Evolutionary conservation across 2,113 vertebrate species (phyloP).

Genomic region (Motacilla alba): DNA sequence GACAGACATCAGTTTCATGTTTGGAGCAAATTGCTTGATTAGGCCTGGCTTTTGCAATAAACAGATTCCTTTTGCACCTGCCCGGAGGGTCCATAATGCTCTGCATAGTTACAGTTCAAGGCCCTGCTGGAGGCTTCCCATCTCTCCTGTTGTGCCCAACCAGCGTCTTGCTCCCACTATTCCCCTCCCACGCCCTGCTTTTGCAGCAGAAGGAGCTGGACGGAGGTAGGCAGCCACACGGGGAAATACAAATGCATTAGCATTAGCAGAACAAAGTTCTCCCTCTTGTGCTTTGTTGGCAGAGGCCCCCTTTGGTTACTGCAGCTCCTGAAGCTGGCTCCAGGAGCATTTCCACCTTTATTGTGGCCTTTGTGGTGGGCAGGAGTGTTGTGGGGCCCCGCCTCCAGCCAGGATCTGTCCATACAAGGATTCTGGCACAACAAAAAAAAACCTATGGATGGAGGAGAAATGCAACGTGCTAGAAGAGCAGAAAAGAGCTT

Average conservation of each 20-base stretch:
- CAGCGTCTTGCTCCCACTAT: not conserved
- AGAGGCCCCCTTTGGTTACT: not conserved
- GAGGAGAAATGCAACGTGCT: not conserved
- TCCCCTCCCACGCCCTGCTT: not conserved
- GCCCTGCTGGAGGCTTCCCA: accelerated
- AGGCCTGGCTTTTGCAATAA: not conserved
- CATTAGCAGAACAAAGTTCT: not conserved
- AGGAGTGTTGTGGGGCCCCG: not conserved
- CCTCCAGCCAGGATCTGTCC: not conserved
- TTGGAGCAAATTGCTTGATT: not conserved
- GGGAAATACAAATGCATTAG: not conserved
- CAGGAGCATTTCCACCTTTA: not conserved
- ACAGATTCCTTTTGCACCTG: not conserved
- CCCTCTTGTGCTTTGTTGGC: not conserved
- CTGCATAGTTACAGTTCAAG: not conserved
- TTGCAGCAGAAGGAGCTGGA: not conserved
- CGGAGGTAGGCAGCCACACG: not conserved
- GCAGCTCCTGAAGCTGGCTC: not conserved
- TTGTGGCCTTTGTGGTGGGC: not conserved
- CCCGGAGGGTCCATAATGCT: too few species aligned
- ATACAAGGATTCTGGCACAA: not conserved
- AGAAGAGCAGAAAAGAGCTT: not conserved
- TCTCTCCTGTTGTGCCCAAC: not conserved
- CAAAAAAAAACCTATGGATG: not conserved
- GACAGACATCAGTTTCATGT: not conserved